Percentiles rank a stretch among this genome's conserved stretches.
phyloP scores from a whole-genome alignment of 2,888 invertebrate species.

The Hermaeophaga mercurialis region DNA sequence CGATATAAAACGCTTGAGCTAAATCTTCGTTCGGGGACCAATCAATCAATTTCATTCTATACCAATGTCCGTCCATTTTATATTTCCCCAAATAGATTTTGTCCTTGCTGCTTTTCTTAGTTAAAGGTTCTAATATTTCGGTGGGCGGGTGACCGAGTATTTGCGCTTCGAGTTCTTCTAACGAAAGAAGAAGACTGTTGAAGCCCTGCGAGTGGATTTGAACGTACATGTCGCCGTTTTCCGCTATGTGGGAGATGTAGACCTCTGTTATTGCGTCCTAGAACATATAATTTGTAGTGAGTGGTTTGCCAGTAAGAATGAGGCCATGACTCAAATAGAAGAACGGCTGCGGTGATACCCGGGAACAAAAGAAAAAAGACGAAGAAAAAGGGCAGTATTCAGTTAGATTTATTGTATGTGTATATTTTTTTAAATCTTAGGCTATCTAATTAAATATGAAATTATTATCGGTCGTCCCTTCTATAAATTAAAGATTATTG shows the following conservation, averaged over 20 bases:
- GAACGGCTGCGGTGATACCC: no score
- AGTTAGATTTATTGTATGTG: no score
- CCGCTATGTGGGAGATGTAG: slow-evolving; percentile 54
- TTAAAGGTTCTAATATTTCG: slow-evolving; percentile 33
- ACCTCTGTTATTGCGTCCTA: slow-evolving; percentile 52
- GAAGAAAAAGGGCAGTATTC: no score
- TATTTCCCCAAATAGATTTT: slow-evolving; percentile 60
- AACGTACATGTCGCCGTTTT: slow-evolving; percentile 57
- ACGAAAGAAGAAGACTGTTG: slow-evolving; percentile 46
- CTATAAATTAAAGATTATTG: no score
- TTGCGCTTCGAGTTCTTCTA: slow-evolving; percentile 46
- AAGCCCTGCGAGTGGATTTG: slow-evolving; percentile 54
- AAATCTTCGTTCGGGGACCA: slow-evolving; percentile 53
- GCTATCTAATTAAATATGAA: no score
- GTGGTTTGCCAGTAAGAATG: no score
- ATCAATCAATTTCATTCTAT: slow-evolving; percentile 59
- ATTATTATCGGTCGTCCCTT: no score
- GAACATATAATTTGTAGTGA: no score
- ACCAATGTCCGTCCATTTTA: slow-evolving; percentile 52
- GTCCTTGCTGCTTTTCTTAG: slow-evolving; percentile 51
- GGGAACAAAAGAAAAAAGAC: no score
- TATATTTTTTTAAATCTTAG: no score
- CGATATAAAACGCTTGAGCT: slow-evolving; percentile 62
- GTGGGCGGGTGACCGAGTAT: slow-evolving; percentile 36
- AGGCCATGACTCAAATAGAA: no score